These are phyloP conservation scores for Equus quagga DNA, from an alignment of 2,113 vertebrate genomes.

Conservation along the genomic window DNA sequence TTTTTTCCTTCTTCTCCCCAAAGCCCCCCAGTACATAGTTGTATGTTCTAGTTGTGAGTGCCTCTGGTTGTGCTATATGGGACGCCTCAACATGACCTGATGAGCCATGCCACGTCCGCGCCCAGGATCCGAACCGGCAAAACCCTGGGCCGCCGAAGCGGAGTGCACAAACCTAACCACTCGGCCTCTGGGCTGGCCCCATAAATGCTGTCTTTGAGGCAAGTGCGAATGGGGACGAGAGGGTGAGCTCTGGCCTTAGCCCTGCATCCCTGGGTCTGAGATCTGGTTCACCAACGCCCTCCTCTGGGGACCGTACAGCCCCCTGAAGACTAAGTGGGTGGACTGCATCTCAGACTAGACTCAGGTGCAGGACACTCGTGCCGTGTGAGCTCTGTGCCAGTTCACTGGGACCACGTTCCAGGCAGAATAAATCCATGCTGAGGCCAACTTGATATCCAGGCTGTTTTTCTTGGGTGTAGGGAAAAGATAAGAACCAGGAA, in stretches of 20 bases:
- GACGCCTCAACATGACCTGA: no score
- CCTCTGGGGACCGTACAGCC: neutral
- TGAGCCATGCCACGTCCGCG: no score
- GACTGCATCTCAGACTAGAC: neutral
- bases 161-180: no score
- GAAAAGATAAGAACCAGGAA: slow-evolving; percentile 34
- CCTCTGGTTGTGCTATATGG: no score
- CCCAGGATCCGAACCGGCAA: no score
- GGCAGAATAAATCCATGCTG: neutral
- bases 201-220: neutral
- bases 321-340: neutral
- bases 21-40: no score
- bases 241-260: neutral
- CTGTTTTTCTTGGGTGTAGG: neutral
- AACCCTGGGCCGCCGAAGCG: no score
- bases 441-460: neutral
- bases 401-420: neutral
- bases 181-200: no score
- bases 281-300: neutral
- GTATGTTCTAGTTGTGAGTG: no score
- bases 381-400: neutral
- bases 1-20: no score
- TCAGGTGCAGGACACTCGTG: neutral
- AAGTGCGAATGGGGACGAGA: neutral
- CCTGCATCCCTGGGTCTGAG: neutral